These are phyloP conservation scores for Chymomyza caudatula DNA, from an alignment of 2,888 invertebrate species.

Conservation along the genomic window DNA sequence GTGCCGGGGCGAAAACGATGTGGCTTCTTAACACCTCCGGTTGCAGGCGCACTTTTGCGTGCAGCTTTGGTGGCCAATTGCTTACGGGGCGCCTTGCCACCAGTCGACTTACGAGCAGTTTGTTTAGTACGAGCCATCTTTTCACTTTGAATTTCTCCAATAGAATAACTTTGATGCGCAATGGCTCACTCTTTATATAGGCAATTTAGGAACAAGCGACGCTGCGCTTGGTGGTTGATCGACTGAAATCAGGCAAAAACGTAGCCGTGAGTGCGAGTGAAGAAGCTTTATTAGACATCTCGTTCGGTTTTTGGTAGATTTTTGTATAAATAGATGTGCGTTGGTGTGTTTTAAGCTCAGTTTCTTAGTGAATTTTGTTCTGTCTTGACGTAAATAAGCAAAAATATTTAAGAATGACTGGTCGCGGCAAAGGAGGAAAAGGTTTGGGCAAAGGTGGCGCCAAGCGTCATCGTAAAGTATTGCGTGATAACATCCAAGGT, in stretches of 20 bases:
- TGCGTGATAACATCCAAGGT: constrained; percentile 88
- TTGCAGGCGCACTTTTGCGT: constrained; percentile 31
- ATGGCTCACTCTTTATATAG: too few species aligned
- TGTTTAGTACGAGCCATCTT: neutral
- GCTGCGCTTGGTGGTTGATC: too few species aligned
- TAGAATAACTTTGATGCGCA: too few species aligned
- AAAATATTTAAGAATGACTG: constrained; percentile 81
- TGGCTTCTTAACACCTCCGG: constrained; percentile 24
- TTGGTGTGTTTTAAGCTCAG: too few species aligned
- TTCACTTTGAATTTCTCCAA: too few species aligned
- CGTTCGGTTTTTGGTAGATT: too few species aligned
- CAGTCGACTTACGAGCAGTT: constrained; percentile 21
- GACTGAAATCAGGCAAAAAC: too few species aligned
- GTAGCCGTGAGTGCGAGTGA: too few species aligned
- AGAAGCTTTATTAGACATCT: too few species aligned
- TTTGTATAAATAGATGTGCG: too few species aligned
- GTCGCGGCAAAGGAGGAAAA: constrained; percentile 88
- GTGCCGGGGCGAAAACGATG: constrained; percentile 25
- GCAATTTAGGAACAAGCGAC: too few species aligned
- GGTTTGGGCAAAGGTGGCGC: constrained; percentile 89
- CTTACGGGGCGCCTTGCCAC: constrained; percentile 34
- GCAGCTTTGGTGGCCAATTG: constrained; percentile 35
- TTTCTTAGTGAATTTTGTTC: neutral
- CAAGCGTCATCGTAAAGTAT: constrained; percentile 89
- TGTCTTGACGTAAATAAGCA: constrained; percentile 3